Percentiles rank a stretch among this genome's conserved stretches.
Conservation (phyloP, 2,113 vertebrate species). For the Crotalus helleri region DNA sequence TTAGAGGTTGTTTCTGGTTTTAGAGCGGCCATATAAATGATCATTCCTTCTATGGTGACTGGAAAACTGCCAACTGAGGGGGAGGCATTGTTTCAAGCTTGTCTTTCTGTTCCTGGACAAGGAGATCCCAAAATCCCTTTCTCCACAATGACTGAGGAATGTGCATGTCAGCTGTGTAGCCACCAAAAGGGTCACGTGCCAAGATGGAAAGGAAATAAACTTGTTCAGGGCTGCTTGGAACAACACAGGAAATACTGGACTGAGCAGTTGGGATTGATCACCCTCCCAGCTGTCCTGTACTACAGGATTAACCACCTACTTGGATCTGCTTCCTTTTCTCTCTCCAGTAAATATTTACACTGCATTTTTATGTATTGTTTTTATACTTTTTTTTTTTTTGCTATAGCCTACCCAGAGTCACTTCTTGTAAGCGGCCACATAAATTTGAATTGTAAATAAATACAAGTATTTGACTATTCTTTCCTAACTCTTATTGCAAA, state of each 20-base stretch:
- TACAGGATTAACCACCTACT: constrained; percentile 7
- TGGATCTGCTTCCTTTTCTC: neutral
- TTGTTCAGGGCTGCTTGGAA: neutral
- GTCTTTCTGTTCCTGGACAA: neutral
- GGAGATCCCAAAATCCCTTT: neutral
- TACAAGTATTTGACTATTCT: neutral
- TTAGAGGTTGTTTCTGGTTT: neutral
- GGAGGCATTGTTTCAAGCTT: neutral
- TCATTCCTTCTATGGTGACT: neutral
- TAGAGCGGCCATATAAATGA: neutral
- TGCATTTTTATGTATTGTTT: neutral
- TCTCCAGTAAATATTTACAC: neutral
- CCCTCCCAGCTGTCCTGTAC: constrained; percentile 16
- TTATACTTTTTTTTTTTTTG: neutral
- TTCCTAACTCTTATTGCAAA: neutral
- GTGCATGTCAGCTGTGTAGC: neutral
- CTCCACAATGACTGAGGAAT: constrained; percentile 2
- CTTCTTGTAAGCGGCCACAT: neutral
- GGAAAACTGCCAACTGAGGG: neutral
- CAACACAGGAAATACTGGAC: constrained; percentile 40
- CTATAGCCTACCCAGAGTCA: neutral
- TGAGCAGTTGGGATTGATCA: constrained; percentile 17
- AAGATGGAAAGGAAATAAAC: constrained; percentile 10
- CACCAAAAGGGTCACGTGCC: neutral
- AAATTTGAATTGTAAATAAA: neutral